Evolutionary conservation across 2,888 invertebrate species (phyloP).

Genomic region (Orthosia gothica): DNA sequence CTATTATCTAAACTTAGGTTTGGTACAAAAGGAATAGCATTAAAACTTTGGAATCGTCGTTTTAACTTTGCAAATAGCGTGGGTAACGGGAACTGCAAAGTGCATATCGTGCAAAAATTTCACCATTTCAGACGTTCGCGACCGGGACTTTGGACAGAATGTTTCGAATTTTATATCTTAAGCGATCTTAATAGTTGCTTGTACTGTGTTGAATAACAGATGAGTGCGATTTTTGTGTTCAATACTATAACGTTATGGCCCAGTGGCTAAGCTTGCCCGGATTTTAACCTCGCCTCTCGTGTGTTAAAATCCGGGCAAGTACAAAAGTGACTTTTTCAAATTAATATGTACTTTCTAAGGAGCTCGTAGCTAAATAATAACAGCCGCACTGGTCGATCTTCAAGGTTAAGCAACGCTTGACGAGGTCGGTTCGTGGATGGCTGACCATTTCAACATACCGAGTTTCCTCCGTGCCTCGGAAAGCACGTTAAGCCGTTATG

Average conservation of each 20-base stretch:
- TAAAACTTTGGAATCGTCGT: constrained; percentile 52
- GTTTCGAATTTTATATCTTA: constrained; percentile 40
- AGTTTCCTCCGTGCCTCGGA: too few species aligned
- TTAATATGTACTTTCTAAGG: too few species aligned
- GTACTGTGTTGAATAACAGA: constrained; percentile 15
- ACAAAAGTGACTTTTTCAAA: too few species aligned
- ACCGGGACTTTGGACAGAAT: constrained; percentile 17
- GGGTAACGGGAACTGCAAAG: constrained; percentile 49
- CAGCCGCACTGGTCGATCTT: too few species aligned
- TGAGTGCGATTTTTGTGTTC: constrained; percentile 21
- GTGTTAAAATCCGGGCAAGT: too few species aligned
- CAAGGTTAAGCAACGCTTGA: too few species aligned
- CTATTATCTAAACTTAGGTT: constrained; percentile 26
- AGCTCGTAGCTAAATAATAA: too few species aligned
- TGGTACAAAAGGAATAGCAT: constrained; percentile 45
- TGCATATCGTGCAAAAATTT: constrained; percentile 52
- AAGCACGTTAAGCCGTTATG: too few species aligned
- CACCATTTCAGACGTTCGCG: constrained; percentile 3
- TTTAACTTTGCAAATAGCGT: constrained; percentile 56
- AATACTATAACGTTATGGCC: neutral
- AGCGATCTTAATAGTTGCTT: constrained; percentile 17
- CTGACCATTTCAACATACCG: too few species aligned
- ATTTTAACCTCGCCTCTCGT: too few species aligned
- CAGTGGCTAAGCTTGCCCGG: too few species aligned
- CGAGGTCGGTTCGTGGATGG: too few species aligned